Conservation (phyloP, 1,140 invertebrate species). For the Bombus balteatus region DNA sequence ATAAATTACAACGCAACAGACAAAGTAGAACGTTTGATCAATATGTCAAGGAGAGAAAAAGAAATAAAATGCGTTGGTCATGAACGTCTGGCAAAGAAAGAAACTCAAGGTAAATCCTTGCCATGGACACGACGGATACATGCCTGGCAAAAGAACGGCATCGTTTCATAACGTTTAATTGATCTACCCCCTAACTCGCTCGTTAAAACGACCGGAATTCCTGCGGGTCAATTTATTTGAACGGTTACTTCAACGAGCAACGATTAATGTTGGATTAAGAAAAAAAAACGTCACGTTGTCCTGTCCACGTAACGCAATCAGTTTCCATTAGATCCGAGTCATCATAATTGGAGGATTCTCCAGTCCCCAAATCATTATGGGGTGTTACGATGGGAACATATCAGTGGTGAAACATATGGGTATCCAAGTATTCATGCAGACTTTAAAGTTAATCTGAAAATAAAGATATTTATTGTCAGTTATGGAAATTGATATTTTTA, state of each 20-base stretch:
- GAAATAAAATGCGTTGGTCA: not conserved
- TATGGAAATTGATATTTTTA: not conserved
- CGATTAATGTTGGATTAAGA: slow-evolving; percentile 45
- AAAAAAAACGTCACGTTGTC: slow-evolving; percentile 26
- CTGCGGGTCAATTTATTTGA: slow-evolving; percentile 62
- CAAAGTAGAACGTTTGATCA: not conserved
- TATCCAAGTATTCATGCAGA: not conserved
- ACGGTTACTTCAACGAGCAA: slow-evolving; percentile 51
- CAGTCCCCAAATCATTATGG: not conserved
- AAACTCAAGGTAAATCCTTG: slow-evolving; percentile 5
- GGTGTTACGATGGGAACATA: not conserved
- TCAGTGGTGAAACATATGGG: not conserved
- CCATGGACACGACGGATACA: not conserved
- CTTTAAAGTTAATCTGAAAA: not conserved
- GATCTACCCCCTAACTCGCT: slow-evolving; percentile 56
- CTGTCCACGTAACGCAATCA: slow-evolving; percentile 28
- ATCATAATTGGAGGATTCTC: not conserved
- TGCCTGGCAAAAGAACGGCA: not conserved
- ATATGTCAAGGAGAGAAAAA: not conserved
- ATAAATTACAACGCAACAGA: not conserved
- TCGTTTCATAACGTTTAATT: slow-evolving; percentile 58
- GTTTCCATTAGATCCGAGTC: slow-evolving; percentile 22
- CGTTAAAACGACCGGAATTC: slow-evolving; percentile 64
- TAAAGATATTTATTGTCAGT: not conserved
- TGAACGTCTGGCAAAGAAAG: not conserved